Base-by-base conservation (phyloP, 2,888 invertebrate species). In the Lissonota sp. region DNA sequence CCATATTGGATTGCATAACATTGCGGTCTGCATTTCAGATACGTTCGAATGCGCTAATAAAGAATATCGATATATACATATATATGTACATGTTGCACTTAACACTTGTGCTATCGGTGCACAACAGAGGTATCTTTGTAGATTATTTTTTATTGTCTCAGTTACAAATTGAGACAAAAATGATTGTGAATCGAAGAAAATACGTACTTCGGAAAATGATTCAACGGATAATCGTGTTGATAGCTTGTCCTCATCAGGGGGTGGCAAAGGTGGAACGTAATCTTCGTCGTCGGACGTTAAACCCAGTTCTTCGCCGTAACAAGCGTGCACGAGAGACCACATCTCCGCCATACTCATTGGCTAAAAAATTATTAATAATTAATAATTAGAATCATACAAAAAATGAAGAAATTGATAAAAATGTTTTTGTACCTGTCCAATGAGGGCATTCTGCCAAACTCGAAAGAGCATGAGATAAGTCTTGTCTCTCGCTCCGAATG, bases 361-460 rank as follows among this genome's bases (percentile, higher is more conserved):
- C 94, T 95, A 88, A 75, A 89, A 86, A 79, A 75, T 57, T 75
- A 79, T n/a, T 42, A 51, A 55, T 73, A 73, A 26, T 26, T 26
- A 26, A 66, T 26, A 26, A 66, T 39, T 44, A 81, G 51, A 77
- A 62, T 26, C 26, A 83, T 80, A 60, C 60, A 62, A 76, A 60
- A 49, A 16, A 49, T 58, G 14, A 26, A 2, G 1, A 44, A 26
- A 53, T 14, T 12, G 53, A 12, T 16, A 53, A 12, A 53, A 53
- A 53, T 53, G 0, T 14, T 6, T 14, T 44, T 57, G 75, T 86
- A 92, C 92, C 94, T 98, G 96, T 93, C 97, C 97, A 95, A 98
- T 95, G 83, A 98, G 95, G 79, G 97, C 97, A 94, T 98, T 98
- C 94, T 99, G 98, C 98, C 99, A 99, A 86, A 99, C 95, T 87